A percentile compares a stretch with the other conserved stretches of the same genome.
Evolutionary conservation across 2,888 invertebrate species (phyloP).

Genomic region (Therioaphis trifolii): DNA sequence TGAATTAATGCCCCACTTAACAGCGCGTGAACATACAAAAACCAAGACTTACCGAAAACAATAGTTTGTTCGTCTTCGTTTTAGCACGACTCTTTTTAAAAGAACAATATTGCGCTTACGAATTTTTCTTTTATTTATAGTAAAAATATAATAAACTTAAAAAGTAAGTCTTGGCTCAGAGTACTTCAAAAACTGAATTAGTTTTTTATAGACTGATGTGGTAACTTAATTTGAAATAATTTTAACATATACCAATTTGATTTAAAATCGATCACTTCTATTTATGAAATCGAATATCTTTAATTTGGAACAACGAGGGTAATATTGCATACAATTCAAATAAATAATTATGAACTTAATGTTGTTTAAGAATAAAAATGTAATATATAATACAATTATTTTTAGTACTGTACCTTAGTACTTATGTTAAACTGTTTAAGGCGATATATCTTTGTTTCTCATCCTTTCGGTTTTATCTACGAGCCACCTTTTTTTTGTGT

Average conservation of each 20-base stretch:
- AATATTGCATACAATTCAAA: no score
- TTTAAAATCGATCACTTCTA: not conserved
- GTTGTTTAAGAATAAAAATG: not conserved
- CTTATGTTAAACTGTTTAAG: conserved; percentile 9
- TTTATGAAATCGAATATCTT: not conserved
- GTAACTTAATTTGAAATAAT: no score
- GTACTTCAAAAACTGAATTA: not conserved
- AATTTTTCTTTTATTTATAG: not conserved
- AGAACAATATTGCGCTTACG: not conserved
- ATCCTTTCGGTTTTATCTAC: conserved; percentile 41
- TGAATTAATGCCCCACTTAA: conserved; percentile 60
- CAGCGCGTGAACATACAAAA: conserved; percentile 20
- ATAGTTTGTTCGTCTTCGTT: not conserved
- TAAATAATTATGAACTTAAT: not conserved
- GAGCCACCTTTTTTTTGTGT: conserved; percentile 34
- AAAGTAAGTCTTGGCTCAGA: not conserved
- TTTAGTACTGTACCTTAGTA: not conserved
- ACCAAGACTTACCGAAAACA: conserved; percentile 25
- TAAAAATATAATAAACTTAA: not conserved
- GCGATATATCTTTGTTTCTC: conserved; percentile 18
- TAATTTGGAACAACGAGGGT: no score
- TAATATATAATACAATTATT: not conserved
- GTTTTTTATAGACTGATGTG: no score
- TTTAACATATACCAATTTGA: no score
- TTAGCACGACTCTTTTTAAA: conserved; percentile 33